Base-by-base conservation (phyloP, 1,140 invertebrate species). In the Propsilocerus akamusi region DNA sequence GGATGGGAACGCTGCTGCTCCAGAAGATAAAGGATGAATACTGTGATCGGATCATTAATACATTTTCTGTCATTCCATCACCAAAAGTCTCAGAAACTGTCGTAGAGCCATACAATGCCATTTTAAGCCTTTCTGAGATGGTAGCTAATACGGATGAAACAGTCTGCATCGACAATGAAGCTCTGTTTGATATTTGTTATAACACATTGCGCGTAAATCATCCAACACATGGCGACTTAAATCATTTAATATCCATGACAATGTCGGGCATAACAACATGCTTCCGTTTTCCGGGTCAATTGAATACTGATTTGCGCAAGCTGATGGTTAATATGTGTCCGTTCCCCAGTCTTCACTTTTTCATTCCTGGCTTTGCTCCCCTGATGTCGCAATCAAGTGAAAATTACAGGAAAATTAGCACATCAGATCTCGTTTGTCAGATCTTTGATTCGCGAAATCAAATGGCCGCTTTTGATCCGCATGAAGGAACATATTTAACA, bases 141-240 rank as follows among this genome's bases (percentile, higher is more conserved):
- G 77, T 84, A 0, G 81, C 85, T 55, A 82, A 81, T 58, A 83
- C 81, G 0, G 81, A 86, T 56, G 73, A 86, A 56, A 85, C 83
- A 0, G 86, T 77, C 58, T 86, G 83, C 56, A 82, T 88, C 58
- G 85, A 88, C 63, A 87, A 87, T 60, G 83, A 88, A 60, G 85
- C 85, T 7, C 65, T 87, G 0, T 85, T 87, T 55, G 81, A 87
- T 55, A 86, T 86, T 57, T 85, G 83, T 62, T 81, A 82, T 64
- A 66, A 80, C 1, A 86, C 80, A 2, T 59, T 86, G 6, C 82
- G 85, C 62, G 70, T 87, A 2, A 73, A 59, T 11, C 77, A 72
- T 24, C 81, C 81, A 11, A 78, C 76, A 5, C 81, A 82, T 57
- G 69, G 73, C 12, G 75, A 79, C 49, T 59, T 78, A 32, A 79